These are phyloP conservation scores for Aphaenogaster floridana DNA, from an alignment of 1,140 invertebrate genomes.

Conservation along the genomic window DNA sequence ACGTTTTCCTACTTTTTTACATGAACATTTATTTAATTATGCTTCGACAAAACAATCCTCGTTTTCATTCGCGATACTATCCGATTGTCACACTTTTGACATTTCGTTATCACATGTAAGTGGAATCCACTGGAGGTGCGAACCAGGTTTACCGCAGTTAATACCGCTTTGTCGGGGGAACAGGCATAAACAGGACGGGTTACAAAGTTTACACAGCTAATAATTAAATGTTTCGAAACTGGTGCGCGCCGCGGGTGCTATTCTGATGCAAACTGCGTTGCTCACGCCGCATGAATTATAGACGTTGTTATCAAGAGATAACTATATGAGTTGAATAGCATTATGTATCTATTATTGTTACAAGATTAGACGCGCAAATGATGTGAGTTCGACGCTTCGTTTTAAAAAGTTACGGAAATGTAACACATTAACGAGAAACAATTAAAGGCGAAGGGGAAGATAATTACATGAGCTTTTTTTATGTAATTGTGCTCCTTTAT, in stretches of 20 bases:
- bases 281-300: background rate
- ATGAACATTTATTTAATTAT: background rate
- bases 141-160: constrained; percentile 8
- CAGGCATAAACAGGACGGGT: background rate
- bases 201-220: constrained; percentile 32
- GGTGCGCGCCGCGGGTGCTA: background rate
- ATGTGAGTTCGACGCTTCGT: background rate
- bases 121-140: background rate
- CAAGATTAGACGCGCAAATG: constrained; percentile 24
- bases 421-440: background rate
- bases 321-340: constrained; percentile 1
- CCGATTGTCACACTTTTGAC: background rate
- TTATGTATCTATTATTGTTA: constrained; percentile 28
- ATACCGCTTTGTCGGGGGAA: background rate
- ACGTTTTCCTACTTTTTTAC: background rate
- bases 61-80: background rate
- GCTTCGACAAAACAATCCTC: background rate
- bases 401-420: constrained; percentile 5
- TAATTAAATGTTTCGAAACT: constrained; percentile 54
- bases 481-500: background rate
- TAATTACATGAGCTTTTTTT: background rate
- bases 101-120: constrained; percentile 9
- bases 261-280: constrained; percentile 9
- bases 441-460: background rate
- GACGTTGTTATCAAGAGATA: constrained; percentile 34